phyloP scores from a whole-genome alignment of 2,888 invertebrate species.

The Autographa gamma region DNA sequence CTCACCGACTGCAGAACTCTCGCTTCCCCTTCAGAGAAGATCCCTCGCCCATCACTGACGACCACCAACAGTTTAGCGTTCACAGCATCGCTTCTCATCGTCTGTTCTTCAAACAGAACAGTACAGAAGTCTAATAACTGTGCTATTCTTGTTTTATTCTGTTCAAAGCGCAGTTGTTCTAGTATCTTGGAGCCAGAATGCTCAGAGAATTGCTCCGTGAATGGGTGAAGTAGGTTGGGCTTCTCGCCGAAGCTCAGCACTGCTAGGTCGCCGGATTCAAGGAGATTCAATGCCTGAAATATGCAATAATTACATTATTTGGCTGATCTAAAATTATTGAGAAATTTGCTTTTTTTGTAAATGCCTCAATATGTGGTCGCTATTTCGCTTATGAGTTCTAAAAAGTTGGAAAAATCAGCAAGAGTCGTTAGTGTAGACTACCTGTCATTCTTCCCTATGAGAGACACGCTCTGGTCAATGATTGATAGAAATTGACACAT shows the following conservation, averaged over 20 bases:
- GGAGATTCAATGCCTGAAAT: conserved; percentile 93
- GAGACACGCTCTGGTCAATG: too few relatives aligned
- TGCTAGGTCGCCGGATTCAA: conserved; percentile 98
- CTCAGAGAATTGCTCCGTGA: conserved; percentile 96
- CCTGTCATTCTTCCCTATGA: too few relatives aligned
- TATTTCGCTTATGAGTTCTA: too few relatives aligned
- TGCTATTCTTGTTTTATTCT: conserved; percentile 96
- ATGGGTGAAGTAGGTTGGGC: conserved; percentile 95
- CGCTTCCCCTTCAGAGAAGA: conserved; percentile 95
- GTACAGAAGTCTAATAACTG: conserved; percentile 94
- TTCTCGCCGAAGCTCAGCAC: conserved; percentile 97
- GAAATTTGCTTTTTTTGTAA: too few relatives aligned
- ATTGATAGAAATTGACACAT: too few relatives aligned
- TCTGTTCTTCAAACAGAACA: conserved; percentile 86
- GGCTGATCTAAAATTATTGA: too few relatives aligned
- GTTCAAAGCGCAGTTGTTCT: conserved; percentile 95
- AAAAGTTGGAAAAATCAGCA: too few relatives aligned
- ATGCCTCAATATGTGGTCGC: too few relatives aligned
- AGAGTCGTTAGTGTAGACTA: too few relatives aligned
- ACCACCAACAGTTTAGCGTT: conserved; percentile 96
- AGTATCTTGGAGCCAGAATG: conserved; percentile 95
- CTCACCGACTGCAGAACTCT: conserved; percentile 93
- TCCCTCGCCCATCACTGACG: conserved; percentile 98
- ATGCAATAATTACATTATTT: conserved; percentile 9
- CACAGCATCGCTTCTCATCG: conserved; percentile 85